A percentile compares a stretch with the other conserved stretches of the same genome.
phyloP scores from a whole-genome alignment of 2,888 invertebrate genomes.

The Arenicola marina region DNA sequence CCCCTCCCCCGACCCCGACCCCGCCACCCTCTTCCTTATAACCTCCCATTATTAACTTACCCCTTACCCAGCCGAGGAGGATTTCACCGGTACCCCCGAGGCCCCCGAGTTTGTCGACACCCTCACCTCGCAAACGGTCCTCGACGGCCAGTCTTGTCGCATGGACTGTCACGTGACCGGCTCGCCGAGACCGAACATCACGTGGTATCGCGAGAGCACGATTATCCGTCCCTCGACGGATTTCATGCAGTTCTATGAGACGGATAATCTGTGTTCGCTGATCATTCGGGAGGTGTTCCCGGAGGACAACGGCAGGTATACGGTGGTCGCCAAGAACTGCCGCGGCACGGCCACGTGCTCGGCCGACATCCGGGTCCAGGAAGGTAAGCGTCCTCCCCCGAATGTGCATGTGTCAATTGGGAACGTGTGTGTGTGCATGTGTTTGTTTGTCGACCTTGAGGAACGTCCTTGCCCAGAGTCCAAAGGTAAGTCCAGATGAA shows the following conservation, averaged over 20 bases:
- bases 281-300: slow-evolving; percentile 70
- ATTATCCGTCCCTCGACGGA: slow-evolving; percentile 68
- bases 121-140: slow-evolving; percentile 40
- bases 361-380: slow-evolving; percentile 72
- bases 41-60: too few species aligned
- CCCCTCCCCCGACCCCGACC: too few species aligned
- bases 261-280: slow-evolving; percentile 63
- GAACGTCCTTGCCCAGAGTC: too few species aligned
- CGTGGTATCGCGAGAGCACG: slow-evolving; percentile 81
- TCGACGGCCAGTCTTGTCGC: slow-evolving; percentile 48
- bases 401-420: too few species aligned
- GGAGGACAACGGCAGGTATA: slow-evolving; percentile 78
- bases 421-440: too few species aligned
- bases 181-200: slow-evolving; percentile 64
- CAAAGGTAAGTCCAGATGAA: too few species aligned
- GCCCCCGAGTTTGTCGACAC: slow-evolving; percentile 45
- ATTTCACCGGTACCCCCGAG: slow-evolving; percentile 10
- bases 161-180: slow-evolving; percentile 57
- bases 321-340: slow-evolving; percentile 75
- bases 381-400: slow-evolving; percentile 17
- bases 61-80: slow-evolving; percentile 20
- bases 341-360: slow-evolving; percentile 78
- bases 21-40: too few species aligned
- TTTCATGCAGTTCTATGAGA: slow-evolving; percentile 64
- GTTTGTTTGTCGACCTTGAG: too few species aligned